Conservation (phyloP, 1,140 invertebrate species). For the Caenorhabditis brenneri region DNA sequence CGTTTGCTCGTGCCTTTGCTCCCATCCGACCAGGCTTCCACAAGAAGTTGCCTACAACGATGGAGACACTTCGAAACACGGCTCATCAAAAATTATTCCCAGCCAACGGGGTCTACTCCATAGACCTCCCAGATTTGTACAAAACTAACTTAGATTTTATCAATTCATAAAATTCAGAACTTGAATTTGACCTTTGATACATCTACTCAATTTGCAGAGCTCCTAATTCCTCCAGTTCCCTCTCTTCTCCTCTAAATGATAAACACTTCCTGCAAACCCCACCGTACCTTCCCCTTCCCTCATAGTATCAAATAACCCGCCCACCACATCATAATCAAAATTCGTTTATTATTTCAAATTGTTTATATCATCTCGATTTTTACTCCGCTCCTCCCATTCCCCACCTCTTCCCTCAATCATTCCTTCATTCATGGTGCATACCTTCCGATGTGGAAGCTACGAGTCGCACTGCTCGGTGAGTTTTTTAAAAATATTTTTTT, state of each 20-base stretch:
- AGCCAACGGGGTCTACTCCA: too few relatives aligned
- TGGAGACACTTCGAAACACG: too few relatives aligned
- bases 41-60: too few relatives aligned
- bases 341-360: too few relatives aligned
- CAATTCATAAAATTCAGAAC: neutral
- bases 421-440: neutral
- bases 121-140: too few relatives aligned
- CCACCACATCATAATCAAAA: neutral
- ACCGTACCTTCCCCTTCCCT: neutral
- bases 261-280: neutral
- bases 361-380: neutral
- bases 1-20: too few relatives aligned
- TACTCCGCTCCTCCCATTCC: neutral
- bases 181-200: neutral
- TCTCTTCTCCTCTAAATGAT: neutral
- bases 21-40: too few relatives aligned
- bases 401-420: neutral
- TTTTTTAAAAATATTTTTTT: neutral
- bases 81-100: too few relatives aligned
- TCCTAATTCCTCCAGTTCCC: neutral
- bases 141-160: too few relatives aligned
- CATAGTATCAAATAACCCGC: neutral
- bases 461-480: neutral
- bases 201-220: too few relatives aligned
- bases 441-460: neutral